phyloP scores from a whole-genome alignment of 2,797 vertebrate species.

The Esox masquinongy region DNA sequence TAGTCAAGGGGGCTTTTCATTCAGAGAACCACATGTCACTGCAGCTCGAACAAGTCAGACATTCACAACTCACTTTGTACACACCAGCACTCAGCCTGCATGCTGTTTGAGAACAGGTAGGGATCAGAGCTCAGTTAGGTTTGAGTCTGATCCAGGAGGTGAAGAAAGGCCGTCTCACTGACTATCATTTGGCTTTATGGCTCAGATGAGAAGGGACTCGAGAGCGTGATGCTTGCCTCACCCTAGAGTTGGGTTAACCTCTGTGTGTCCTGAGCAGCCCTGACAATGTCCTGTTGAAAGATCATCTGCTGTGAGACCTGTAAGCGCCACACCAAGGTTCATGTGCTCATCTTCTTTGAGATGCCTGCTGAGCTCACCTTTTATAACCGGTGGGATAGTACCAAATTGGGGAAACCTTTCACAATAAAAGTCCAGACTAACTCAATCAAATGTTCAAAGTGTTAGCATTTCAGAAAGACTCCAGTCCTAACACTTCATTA shows the following conservation, averaged over 20 bases:
- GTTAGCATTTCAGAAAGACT: not conserved
- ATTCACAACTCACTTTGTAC: too few relatives aligned
- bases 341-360: conserved; percentile 13
- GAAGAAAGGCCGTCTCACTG: not conserved
- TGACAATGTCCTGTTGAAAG: not conserved
- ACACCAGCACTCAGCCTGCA: too few relatives aligned
- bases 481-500: not conserved
- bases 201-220: not conserved
- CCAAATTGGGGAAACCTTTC: not conserved
- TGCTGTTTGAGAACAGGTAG: too few relatives aligned
- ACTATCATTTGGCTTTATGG: not conserved
- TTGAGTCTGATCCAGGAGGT: not conserved
- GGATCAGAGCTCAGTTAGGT: not conserved
- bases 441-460: not conserved
- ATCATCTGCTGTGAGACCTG: not conserved
- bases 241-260: not conserved
- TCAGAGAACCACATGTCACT: not conserved
- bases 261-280: not conserved
- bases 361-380: not conserved
- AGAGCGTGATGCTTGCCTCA: not conserved
- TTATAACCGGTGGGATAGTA: not conserved
- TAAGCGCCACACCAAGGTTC: not conserved
- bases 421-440: not conserved
- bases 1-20: not conserved
- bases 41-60: not conserved